phyloP scores from a whole-genome alignment of 2,797 vertebrate genomes.

The Dendrocincla tyrannina region DNA sequence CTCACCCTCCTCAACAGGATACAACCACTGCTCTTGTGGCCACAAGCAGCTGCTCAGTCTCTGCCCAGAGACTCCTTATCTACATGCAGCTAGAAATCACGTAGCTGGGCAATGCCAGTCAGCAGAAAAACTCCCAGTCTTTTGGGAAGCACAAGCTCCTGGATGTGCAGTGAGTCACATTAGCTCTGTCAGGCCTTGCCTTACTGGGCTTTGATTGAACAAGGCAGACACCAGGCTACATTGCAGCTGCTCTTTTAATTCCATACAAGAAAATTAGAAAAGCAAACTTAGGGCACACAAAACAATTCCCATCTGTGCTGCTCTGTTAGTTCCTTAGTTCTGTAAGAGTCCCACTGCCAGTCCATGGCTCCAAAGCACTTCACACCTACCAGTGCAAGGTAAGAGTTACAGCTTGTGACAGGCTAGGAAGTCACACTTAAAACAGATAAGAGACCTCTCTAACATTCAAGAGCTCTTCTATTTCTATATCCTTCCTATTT shows the following conservation, averaged over 20 bases:
- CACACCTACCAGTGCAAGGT: not conserved
- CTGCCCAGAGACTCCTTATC: conserved; percentile 22
- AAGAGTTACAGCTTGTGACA: not conserved
- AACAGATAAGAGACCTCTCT: not conserved
- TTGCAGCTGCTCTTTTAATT: not conserved
- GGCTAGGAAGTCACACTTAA: not conserved
- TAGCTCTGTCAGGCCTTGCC: not conserved
- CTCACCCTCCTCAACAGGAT: conserved; percentile 69
- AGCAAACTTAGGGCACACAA: not conserved
- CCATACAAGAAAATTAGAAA: not conserved
- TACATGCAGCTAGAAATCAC: not conserved
- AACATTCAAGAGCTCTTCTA: not conserved
- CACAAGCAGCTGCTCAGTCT: conserved; percentile 26
- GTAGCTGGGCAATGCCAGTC: not conserved
- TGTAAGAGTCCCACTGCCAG: not conserved
- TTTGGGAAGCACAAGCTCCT: not conserved
- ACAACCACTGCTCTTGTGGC: conserved; percentile 62
- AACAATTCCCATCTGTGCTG: not conserved
- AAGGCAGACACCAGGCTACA: not conserved
- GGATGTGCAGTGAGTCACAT: not conserved
- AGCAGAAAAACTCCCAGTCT: not conserved
- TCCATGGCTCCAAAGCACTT: not conserved
- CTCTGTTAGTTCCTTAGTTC: not conserved
- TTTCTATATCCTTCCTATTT: conserved; percentile 1
- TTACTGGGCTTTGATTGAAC: not conserved